phyloP scores from a whole-genome alignment of 2,113 vertebrate species.

The Neolamprologus cancellatus region DNA sequence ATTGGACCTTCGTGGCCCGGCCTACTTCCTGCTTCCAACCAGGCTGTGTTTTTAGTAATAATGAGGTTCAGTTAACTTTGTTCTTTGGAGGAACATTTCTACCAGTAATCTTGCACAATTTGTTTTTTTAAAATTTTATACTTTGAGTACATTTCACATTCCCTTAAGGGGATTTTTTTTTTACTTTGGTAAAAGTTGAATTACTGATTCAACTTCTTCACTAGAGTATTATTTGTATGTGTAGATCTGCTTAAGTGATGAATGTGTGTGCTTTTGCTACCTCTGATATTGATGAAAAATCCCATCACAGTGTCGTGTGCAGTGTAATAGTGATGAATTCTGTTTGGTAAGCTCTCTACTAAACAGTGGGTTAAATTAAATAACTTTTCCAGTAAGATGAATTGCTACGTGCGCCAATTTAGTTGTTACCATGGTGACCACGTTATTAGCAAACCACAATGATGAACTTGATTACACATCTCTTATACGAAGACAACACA shows the following conservation, averaged over 20 bases:
- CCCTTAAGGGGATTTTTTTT: neutral
- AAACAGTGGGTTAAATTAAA: constrained; percentile 44
- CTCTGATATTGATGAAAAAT: constrained; percentile 55
- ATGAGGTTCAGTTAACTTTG: neutral
- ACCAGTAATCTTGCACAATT: neutral
- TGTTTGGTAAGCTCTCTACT: neutral
- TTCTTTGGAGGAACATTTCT: neutral
- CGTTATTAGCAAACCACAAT: constrained; percentile 18
- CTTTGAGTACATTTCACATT: neutral
- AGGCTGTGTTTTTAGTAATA: neutral
- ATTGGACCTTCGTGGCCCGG: accelerated
- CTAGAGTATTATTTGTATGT: neutral
- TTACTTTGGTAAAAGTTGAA: neutral
- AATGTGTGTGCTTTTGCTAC: neutral
- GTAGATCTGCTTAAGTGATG: neutral
- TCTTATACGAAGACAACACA: neutral
- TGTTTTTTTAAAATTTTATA: neutral
- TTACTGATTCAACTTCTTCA: neutral
- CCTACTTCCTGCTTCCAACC: neutral
- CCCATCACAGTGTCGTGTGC: constrained; percentile 23
- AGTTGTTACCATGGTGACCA: constrained; percentile 19
- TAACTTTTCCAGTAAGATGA: neutral
- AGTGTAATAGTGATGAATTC: constrained; percentile 53
- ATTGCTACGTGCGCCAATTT: neutral
- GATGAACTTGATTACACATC: constrained; percentile 14